Percentiles rank a stretch among this genome's conserved stretches.
Conservation (phyloP, 2,888 invertebrate species). For the Nowickia ferox region DNA sequence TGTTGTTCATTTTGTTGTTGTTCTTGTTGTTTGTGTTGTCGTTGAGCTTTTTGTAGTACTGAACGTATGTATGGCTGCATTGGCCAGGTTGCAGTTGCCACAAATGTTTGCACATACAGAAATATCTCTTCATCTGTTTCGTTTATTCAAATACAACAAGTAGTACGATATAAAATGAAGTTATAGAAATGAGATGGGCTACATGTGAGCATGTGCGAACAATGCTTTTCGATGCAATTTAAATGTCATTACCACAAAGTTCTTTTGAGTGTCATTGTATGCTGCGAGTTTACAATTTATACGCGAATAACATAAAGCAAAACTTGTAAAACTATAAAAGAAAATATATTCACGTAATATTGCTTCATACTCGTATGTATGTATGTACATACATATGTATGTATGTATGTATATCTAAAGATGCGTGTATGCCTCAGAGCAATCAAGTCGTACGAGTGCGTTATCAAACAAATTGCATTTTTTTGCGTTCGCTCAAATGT, state of each 20-base stretch:
- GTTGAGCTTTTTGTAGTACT: conserved; percentile 35
- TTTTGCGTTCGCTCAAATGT: conserved; percentile 50
- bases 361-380: background rate
- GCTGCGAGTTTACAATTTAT: conserved; percentile 23
- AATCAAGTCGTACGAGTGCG: conserved; percentile 41
- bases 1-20: background rate
- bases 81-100: conserved; percentile 39
- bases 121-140: conserved; percentile 48
- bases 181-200: conserved; percentile 28
- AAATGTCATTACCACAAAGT: conserved; percentile 77
- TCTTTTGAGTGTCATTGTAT: conserved; percentile 66
- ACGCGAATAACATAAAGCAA: background rate
- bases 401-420: background rate
- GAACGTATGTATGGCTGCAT: conserved; percentile 11
- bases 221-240: conserved; percentile 74
- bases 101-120: background rate
- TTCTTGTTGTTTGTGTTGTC: conserved; percentile 20
- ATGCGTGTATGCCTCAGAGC: conserved; percentile 34
- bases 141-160: conserved; percentile 26
- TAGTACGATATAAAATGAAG: conserved; percentile 26
- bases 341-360: background rate
- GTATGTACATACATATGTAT: background rate
- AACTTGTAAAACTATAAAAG: background rate
- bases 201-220: conserved; percentile 68
- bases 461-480: conserved; percentile 41